phyloP scores from a whole-genome alignment of 2,113 vertebrate species.

The Montifringilla adamsi region DNA sequence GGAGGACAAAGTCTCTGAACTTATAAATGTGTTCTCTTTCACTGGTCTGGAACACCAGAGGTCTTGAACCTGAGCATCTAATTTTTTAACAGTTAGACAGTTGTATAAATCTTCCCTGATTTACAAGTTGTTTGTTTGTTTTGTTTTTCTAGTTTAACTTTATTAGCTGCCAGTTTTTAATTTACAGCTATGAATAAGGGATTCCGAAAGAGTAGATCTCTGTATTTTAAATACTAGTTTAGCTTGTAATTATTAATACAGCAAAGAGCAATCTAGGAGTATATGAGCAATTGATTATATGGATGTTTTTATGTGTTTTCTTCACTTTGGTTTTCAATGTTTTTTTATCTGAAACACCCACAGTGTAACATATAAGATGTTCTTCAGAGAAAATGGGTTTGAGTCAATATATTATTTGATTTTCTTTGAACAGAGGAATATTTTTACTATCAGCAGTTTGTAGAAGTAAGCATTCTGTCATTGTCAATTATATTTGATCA shows the following conservation, averaged over 20 bases:
- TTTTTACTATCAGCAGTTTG: not conserved
- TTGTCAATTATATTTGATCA: not conserved
- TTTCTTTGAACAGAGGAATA: not conserved
- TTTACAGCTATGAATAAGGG: not conserved
- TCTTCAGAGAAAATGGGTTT: not conserved
- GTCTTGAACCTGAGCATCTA: not conserved
- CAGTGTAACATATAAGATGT: not conserved
- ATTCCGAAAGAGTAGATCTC: not conserved
- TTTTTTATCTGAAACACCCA: not conserved
- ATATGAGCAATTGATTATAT: not conserved
- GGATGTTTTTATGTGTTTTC: not conserved
- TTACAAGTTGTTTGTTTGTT: not conserved
- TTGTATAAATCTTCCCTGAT: not conserved
- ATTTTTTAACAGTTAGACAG: not conserved
- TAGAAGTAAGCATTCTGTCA: not conserved
- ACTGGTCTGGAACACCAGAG: not conserved
- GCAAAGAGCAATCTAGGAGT: not conserved
- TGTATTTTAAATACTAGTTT: not conserved
- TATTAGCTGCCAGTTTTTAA: not conserved
- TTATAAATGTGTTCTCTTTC: not conserved
- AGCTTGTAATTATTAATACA: not conserved
- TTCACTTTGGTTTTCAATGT: not conserved
- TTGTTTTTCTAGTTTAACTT: not conserved
- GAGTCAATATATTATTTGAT: not conserved
- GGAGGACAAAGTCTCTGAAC: not conserved